Evolutionary conservation across 53 echinoderm and acorn worm genomes (phyloP), one percentile per base, ranked within the genome.

Genomic region (Crossaster papposus): DNA sequence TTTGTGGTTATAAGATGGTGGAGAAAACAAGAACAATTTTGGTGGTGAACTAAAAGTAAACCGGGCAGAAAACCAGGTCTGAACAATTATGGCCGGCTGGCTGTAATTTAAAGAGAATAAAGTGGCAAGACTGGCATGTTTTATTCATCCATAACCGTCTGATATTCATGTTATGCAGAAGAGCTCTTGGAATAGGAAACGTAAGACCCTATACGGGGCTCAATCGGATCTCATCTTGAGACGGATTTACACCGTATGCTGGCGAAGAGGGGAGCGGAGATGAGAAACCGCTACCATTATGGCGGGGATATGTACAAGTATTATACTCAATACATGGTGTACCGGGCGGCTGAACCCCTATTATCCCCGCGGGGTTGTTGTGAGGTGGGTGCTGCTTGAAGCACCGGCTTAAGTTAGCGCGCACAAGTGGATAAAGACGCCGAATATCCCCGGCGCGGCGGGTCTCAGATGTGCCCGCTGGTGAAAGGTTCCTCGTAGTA

Each of bases 381-480:
- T 5, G 36, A 74, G 75, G 75, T 5, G 75, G 72, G 28, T n/a
- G 4, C 37, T 34, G 70, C 38, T 32, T 83, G 68, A 28, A 83
- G 68, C 22, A 83, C 68, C 68, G 68, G 68, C 83, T 68, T 70
- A 70, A 28, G 37, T 36, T 36, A 58, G 81, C 81, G 30, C 55
- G 84, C 52, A 51, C 53, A 84, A 84, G 84, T 84, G 72, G 84
- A 71, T 84, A 72, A 84, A 84, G 84, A 84, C 84, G 84, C 84
- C 84, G 72, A 84, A 72, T 36, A 58, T 68, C 71, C 36, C 34
- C 38, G 70, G 51, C 68, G 83, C 28, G 54, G 81, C 51, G 36
- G 83, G 65, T 65, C 23, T 26, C 84, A 53, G 72, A 84, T 37
- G 72, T 78, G 78, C 78, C 78, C 78, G 78, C 78, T 22, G 78